Conservation (phyloP, 2,888 invertebrate genomes). For the Chaitophorus viminalis region DNA sequence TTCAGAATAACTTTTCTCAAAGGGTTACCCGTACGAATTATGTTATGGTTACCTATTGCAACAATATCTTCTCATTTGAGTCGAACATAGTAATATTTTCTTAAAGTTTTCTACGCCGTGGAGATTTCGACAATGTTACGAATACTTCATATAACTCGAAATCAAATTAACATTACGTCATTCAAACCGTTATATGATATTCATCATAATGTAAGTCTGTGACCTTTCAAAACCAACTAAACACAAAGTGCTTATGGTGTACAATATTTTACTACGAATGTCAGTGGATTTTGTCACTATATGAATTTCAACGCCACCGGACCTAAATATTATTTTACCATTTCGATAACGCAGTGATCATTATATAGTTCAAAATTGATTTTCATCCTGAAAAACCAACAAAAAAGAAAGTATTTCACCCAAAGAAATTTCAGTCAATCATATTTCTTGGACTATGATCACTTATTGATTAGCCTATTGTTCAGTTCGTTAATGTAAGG, state of each 20-base stretch:
- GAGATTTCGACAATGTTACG: background rate
- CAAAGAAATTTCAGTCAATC: too few species aligned
- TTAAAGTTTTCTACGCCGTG: background rate
- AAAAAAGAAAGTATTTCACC: too few species aligned
- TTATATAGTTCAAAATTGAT: too few species aligned
- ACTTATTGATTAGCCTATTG: too few species aligned
- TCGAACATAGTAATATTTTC: background rate
- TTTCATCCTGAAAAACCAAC: too few species aligned
- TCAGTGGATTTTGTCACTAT: background rate
- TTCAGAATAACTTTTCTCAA: slow-evolving; percentile 44
- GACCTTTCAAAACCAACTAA: background rate
- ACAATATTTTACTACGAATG: too few species aligned
- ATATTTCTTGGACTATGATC: too few species aligned
- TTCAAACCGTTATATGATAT: background rate
- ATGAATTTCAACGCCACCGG: background rate
- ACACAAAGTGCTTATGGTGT: background rate
- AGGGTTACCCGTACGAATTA: slow-evolving; percentile 11
- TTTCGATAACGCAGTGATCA: too few species aligned
- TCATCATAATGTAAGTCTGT: background rate
- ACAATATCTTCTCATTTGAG: slow-evolving; percentile 32
- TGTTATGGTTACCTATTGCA: background rate
- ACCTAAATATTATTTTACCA: background rate
- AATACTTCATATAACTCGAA: background rate
- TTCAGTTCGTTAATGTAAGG: too few species aligned
- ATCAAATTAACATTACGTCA: background rate